Evolutionary conservation across 2,888 invertebrate species (phyloP), one percentile per base, ranked within the genome.

Genomic region (Agrotis exclamationis): DNA sequence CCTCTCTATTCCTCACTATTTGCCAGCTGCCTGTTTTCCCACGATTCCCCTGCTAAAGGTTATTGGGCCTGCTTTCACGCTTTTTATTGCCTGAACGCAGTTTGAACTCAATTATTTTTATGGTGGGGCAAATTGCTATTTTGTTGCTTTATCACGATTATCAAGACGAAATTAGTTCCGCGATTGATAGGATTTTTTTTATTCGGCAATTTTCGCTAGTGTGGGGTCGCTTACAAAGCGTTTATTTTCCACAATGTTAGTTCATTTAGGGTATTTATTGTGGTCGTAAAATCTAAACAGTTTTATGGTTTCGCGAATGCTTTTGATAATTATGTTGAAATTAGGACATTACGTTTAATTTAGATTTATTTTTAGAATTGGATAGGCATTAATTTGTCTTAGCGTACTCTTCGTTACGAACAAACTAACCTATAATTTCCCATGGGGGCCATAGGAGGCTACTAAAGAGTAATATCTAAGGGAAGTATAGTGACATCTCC

Each of bases 41-140:
- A 95, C 95, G 95, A 90, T 88, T 88, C 90, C 92, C 90, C 90
- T 88, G 90, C 93, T 90, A 93, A 94, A 95, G 95, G 95, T 95
- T 96, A 95, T 95, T 94, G 93, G 94, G 93, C 92, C 92, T 94
- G 93, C 94, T 95, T 95, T 94, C 94, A 95, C 93, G 94, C 94
- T 95, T 96, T 96, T 96, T 96, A 95, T 95, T 94, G 95, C 96
- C 93, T 90, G 90, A 94, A 95, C 95, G 94, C 94, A 94, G 95
- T 96, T 96, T 95, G 94, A 95, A 96, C 96, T 95, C 95, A 96
- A 96, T 96, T 96, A 96, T 95, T 95, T 96, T 96, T 96, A 96
- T 94, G 95, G 94, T 92, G 88, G 93, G 88, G 92, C 89, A 95
- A 96, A 96, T 96, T 95, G 95, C 96, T 95, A 95, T 95, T 95